Conservation (phyloP, 1,140 invertebrate species). For the Polypedilum vanderplanki region DNA sequence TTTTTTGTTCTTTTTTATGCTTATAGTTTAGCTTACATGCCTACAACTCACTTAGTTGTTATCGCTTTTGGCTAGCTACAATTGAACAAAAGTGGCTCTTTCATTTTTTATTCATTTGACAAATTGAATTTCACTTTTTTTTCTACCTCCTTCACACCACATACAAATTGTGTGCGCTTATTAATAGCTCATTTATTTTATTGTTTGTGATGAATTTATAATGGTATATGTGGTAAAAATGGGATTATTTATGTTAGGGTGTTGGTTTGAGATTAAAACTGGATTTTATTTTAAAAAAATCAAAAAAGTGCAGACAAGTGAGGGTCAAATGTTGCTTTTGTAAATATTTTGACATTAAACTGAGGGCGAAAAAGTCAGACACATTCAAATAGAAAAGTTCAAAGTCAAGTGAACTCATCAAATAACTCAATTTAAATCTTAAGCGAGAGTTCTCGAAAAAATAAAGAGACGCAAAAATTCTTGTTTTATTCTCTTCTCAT, state of each 20-base stretch:
- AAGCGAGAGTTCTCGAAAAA: not conserved
- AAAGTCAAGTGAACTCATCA: not conserved
- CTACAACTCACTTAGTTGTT: not conserved
- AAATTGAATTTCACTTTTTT: conserved; percentile 28
- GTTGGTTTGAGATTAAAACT: not conserved
- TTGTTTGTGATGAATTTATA: too few species aligned
- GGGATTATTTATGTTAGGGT: not conserved
- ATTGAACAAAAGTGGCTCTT: not conserved
- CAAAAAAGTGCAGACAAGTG: too few species aligned
- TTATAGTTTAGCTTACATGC: too few species aligned
- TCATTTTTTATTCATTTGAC: conserved; percentile 1
- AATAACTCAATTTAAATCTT: conserved; percentile 4
- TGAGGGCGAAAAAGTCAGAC: not conserved
- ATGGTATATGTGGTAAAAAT: not conserved
- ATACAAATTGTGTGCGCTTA: not conserved
- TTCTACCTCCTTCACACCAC: not conserved
- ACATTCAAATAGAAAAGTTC: not conserved
- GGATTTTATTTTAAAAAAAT: too few species aligned
- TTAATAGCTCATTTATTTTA: too few species aligned
- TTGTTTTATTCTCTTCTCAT: not conserved
- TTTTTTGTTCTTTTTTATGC: not conserved
- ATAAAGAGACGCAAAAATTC: not conserved
- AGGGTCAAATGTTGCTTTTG: not conserved
- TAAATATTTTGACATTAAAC: conserved; percentile 1
- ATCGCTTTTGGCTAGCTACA: not conserved